Base-by-base conservation (phyloP, 1,140 invertebrate species). In the Trigoniulus corallinus region DNA sequence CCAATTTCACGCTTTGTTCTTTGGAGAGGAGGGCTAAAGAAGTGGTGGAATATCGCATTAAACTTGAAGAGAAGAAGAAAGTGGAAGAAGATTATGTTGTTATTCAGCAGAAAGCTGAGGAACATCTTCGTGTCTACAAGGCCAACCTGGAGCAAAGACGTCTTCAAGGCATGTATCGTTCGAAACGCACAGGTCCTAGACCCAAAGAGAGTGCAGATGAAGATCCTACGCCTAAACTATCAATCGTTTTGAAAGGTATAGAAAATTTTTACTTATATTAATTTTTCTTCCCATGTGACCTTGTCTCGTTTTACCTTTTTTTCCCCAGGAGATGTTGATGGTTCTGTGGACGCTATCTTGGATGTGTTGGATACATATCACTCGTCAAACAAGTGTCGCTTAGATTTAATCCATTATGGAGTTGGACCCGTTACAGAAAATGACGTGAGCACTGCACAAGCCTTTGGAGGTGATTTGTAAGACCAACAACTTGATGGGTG, bases 261-360 rank as follows among this genome's bases (percentile, higher is more conserved):
- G 18, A 47, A 18, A 26, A 45, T 45, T 15, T 29, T 15, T 37
- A n/a, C n/a, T n/a, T n/a, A n/a, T n/a, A n/a, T n/a, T n/a, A n/a
- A n/a, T n/a, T n/a, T 41, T 43, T 37, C 21, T 56, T 24, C 39
- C 48, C 15, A 23, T 55, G 45, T 44, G 42, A 21, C 7, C n/a
- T n/a, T n/a, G n/a, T n/a, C n/a, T n/a, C n/a, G n/a, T n/a, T n/a
- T 47, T 47, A 22, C 18, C 10, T 4, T 47, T 4, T 44, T 20
- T 44, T 10, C 7, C 4, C 25, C 56, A 67, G 68, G 69, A 25
- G 88, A 94, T 67, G 86, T 92, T 1, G 79, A 84, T 64, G 86
- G 88, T 0, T 93, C 88, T 10, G 75, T 95, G 7, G 92, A 98
- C 69, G 92, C 94, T 1, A 87, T 98, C 55, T 66, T 95, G 39